These are phyloP conservation scores for Serripes groenlandicus DNA, from an alignment of 2,888 invertebrate species.

Conservation along the genomic window DNA sequence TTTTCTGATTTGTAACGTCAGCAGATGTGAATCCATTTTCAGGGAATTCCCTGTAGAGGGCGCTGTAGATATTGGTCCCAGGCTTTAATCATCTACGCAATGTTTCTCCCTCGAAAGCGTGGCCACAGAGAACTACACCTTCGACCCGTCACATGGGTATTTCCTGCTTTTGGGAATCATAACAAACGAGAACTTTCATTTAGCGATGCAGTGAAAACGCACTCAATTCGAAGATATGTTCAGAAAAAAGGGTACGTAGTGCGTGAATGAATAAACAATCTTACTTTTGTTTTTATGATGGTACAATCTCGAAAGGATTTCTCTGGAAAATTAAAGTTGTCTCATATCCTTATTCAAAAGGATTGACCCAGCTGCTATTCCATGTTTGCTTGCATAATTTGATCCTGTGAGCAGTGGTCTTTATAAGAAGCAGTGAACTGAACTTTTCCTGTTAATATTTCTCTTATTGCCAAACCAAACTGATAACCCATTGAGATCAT, in stretches of 20 bases:
- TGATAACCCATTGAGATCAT: too few relatives aligned
- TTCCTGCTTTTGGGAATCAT: constrained; percentile 14
- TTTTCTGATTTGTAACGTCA: constrained; percentile 70
- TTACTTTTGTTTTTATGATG: too few relatives aligned
- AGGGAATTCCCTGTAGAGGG: constrained; percentile 30
- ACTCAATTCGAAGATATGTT: neutral
- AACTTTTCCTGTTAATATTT: too few relatives aligned
- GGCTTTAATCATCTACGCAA: neutral
- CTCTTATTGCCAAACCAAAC: too few relatives aligned
- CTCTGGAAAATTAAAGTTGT: too few relatives aligned
- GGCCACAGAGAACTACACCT: neutral
- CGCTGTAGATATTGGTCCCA: neutral
- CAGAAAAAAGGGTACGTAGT: constrained; percentile 28
- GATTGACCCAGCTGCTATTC: too few relatives aligned
- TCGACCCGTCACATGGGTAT: constrained; percentile 19
- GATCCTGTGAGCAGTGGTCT: too few relatives aligned
- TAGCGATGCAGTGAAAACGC: neutral
- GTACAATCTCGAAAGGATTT: too few relatives aligned
- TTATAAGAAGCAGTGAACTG: too few relatives aligned
- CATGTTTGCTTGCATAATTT: too few relatives aligned
- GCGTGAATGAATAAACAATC: too few relatives aligned
- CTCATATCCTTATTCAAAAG: too few relatives aligned
- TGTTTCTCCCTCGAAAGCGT: neutral
- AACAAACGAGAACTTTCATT: constrained; percentile 2
- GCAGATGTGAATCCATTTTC: constrained; percentile 24